Percentiles rank a stretch among this genome's conserved stretches.
phyloP scores from a whole-genome alignment of 30 jellyfish, hydroid and myxozoan species.

The Aurelia sp. region DNA sequence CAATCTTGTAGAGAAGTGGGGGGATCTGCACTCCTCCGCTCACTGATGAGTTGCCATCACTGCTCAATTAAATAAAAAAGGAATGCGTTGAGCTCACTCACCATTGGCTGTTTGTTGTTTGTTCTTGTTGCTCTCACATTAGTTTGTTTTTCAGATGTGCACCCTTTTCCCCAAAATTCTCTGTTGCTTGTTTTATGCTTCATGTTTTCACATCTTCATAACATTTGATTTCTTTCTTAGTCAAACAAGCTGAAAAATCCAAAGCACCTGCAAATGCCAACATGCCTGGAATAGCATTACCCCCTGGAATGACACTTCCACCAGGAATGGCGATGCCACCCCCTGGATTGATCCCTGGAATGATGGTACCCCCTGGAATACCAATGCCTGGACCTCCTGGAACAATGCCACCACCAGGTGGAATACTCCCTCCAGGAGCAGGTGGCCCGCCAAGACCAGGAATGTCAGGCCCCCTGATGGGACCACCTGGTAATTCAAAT shows the following conservation, averaged over 20 bases:
- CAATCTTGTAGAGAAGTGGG: no score
- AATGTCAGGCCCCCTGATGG: constrained; percentile 33
- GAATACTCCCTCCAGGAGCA: constrained; percentile 11
- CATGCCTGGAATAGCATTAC: constrained; percentile 79
- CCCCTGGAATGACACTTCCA: constrained; percentile 92
- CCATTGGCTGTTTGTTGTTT: no score
- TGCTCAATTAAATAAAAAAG: no score
- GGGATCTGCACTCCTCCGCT: no score
- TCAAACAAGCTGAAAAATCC: constrained; percentile 95
- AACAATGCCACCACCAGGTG: constrained; percentile 32
- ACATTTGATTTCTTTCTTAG: constrained; percentile 40
- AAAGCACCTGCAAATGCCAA: constrained; percentile 57
- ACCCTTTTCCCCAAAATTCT: no score
- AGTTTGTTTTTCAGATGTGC: no score
- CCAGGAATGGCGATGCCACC: constrained; percentile 93
- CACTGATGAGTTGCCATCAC: no score
- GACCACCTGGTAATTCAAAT: constrained; percentile 21
- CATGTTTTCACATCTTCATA: no score
- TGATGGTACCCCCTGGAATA: constrained; percentile 95
- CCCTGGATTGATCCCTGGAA: constrained; percentile 96
- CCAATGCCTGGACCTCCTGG: constrained; percentile 82
- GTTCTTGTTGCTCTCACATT: no score
- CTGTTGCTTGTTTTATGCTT: no score
- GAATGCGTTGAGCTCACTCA: no score
- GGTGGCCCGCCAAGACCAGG: constrained; percentile 58